phyloP scores from a whole-genome alignment of 2,113 vertebrate species.

The Sapayoa aenigma region DNA sequence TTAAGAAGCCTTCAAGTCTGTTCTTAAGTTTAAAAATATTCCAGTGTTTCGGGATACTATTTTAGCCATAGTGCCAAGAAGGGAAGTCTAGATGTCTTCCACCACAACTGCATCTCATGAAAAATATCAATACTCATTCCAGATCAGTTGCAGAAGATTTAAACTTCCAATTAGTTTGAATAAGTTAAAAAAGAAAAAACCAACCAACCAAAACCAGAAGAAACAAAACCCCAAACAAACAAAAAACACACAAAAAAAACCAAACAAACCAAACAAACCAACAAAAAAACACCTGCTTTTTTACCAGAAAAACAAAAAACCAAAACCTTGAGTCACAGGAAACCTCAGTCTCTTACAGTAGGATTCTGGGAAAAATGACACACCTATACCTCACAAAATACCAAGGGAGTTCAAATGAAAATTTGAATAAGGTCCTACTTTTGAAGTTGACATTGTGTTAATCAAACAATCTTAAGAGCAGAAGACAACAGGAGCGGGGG shows the following conservation, averaged over 20 bases:
- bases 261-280: no score
- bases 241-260: no score
- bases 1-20: not conserved
- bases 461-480: not conserved
- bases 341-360: not conserved
- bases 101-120: not conserved
- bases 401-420: not conserved
- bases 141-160: not conserved
- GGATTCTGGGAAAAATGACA: not conserved
- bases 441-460: not conserved
- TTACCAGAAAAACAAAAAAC: not conserved
- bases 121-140: not conserved
- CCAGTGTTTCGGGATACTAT: not conserved
- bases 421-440: not conserved
- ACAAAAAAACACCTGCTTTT: not conserved
- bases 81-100: not conserved
- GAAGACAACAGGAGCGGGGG: not conserved
- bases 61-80: not conserved
- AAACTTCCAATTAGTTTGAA: not conserved
- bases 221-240: no score
- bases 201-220: no score
- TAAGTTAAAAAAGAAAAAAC: not conserved
- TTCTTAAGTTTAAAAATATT: constrained; percentile 5
- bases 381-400: not conserved
- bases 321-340: not conserved